phyloP scores from a whole-genome alignment of 1,140 invertebrate species.

The Thaumetopoea pityocampa region DNA sequence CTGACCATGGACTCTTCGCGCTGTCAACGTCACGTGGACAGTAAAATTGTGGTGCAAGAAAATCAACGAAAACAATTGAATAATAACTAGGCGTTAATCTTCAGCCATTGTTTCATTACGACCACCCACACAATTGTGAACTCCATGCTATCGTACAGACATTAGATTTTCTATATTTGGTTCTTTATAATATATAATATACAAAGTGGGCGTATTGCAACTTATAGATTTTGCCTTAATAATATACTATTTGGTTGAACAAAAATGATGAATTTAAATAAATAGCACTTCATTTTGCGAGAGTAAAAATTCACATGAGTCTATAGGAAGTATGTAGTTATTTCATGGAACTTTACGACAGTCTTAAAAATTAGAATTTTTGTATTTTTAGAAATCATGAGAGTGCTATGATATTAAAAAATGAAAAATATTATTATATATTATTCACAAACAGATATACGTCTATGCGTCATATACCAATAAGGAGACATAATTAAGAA shows the following conservation, averaged over 20 bases:
- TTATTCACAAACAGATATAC: no score
- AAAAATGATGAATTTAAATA: constrained; percentile 45
- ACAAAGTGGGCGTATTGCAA: constrained; percentile 24
- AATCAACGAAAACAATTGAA: constrained; percentile 43
- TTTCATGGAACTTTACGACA: no score
- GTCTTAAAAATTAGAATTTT: neutral
- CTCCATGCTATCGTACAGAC: constrained; percentile 65
- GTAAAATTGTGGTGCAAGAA: constrained; percentile 50
- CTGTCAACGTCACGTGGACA: constrained; percentile 42
- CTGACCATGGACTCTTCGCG: constrained; percentile 40
- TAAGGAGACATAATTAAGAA: no score
- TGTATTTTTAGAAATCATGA: neutral
- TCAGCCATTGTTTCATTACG: constrained; percentile 50
- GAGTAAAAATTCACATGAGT: neutral
- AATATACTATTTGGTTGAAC: constrained; percentile 15
- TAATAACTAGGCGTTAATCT: constrained; percentile 58
- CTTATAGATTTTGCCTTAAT: neutral
- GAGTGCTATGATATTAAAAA: no score
- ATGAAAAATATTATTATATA: no score
- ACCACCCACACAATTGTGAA: constrained; percentile 44
- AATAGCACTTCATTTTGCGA: neutral
- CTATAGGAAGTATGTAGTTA: no score
- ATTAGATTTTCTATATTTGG: constrained; percentile 49
- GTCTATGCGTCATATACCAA: no score
- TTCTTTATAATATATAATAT: constrained; percentile 34